Percentiles rank a stretch among this genome's conserved stretches.
Evolutionary conservation across 2,888 invertebrate genomes (phyloP).

Genomic region (Diabrotica balteata): DNA sequence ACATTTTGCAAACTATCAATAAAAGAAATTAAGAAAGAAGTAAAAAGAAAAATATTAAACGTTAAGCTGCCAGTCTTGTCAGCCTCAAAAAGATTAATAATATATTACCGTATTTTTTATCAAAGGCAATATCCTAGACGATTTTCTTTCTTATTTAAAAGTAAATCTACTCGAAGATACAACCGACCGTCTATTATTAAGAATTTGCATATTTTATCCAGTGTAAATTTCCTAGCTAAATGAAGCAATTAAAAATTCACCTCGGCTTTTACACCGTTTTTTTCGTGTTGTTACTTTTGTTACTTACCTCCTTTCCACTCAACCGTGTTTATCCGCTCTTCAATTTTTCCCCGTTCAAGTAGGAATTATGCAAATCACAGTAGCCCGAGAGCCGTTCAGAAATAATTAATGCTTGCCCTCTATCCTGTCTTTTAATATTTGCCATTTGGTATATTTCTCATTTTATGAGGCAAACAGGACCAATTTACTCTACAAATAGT

Average conservation of each 20-base stretch:
- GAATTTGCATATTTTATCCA: conserved; percentile 25
- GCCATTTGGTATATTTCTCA: conserved; percentile 9
- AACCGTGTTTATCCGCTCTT: conserved; percentile 20
- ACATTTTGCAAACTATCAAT: too few relatives aligned
- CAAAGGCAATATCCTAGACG: too few relatives aligned
- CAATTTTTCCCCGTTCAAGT: conserved; percentile 29
- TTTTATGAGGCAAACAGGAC: too few relatives aligned
- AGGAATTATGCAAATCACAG: conserved; percentile 34
- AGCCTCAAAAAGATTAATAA: too few relatives aligned
- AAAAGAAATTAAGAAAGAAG: too few relatives aligned
- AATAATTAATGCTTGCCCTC: conserved; percentile 34
- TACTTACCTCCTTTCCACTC: conserved; percentile 22
- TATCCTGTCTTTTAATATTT: conserved; percentile 6
- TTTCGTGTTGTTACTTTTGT: conserved; percentile 13
- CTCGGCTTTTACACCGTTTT: conserved; percentile 26
- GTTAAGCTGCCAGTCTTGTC: too few relatives aligned
- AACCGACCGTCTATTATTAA: conserved; percentile 18
- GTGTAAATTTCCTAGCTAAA: conserved; percentile 24
- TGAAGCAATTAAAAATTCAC: conserved; percentile 37
- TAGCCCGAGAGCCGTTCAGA: conserved; percentile 27
- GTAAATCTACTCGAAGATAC: conserved; percentile 16
- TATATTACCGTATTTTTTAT: too few relatives aligned
- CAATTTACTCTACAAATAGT: too few relatives aligned
- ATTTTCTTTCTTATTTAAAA: conserved; percentile 6
- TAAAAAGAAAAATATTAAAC: too few relatives aligned